Evolutionary conservation across 2,888 invertebrate species (phyloP), one percentile per base, ranked within the genome.

Genomic region (Glaucopsyche alexis): DNA sequence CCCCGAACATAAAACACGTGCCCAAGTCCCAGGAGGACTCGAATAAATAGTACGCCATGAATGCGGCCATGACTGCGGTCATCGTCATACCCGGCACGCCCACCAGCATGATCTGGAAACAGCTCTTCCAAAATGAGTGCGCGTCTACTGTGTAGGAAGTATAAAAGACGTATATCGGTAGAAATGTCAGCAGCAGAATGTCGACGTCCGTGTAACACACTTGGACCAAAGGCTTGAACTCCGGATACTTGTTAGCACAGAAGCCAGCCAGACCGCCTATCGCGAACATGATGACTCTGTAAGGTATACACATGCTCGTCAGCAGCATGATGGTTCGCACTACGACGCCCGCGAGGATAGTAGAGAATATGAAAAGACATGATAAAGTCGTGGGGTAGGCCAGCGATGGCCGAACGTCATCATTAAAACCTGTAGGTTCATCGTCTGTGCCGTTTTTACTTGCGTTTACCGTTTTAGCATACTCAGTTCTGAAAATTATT

Each of bases 101-200:
- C 0, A 91, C 89, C 0, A 91, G 69, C 0, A 91, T 52, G 64
- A 93, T 88, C 74, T 93, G 89, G 0, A 90, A 84, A 3, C 90
- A 84, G 75, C 89, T 86, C 74, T 84, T 82, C 89, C 89, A 87
- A 76, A 91, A 90, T 0, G 91, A 86, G 77, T 93, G 92, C 0
- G 87, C 84, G 75, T 92, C 92, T 0, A 90, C 87, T 2, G 80
- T 84, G 49, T 93, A 93, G 0, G 91, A 88, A 0, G 88, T 90
- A 52, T 87, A 87, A 45, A 92, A 93, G 14, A 90, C 84, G 5
- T 93, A 77, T 7, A 87, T 80, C 0, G 91, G 92, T 16, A 93
- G 75, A 64, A 87, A 91, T 0, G 81, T 77, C 8, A 88, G 76
- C 0, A 91, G 73, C 0, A 91, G 38, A 0, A 86, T 71, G 52